phyloP scores from a whole-genome alignment of 2,113 vertebrate genomes.

The Arenaria interpres region DNA sequence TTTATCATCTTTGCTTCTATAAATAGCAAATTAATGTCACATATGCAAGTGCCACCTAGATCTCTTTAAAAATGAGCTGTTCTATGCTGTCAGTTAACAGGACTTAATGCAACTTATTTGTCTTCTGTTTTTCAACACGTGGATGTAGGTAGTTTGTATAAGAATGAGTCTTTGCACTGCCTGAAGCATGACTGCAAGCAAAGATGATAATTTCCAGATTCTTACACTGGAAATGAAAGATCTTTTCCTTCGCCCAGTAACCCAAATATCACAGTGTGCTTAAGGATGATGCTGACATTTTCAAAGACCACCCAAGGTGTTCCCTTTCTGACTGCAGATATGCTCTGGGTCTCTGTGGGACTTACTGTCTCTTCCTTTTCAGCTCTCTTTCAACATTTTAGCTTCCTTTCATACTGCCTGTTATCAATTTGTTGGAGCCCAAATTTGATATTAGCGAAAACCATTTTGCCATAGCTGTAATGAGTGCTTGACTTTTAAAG shows the following conservation, averaged over 20 bases:
- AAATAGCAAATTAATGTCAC: not conserved
- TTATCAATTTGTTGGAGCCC: constrained; percentile 55
- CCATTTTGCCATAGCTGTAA: constrained; percentile 66
- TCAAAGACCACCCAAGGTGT: constrained; percentile 72
- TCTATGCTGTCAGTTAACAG: not conserved
- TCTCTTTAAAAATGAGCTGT: not conserved
- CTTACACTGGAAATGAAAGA: constrained; percentile 32
- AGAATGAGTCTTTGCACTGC: not conserved
- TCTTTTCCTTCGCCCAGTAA: constrained; percentile 43
- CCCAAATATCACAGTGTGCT: constrained; percentile 74
- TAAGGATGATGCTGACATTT: constrained; percentile 76
- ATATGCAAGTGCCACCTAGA: not conserved
- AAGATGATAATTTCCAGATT: constrained; percentile 27
- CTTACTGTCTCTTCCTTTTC: constrained; percentile 24
- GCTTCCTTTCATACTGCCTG: constrained; percentile 63
- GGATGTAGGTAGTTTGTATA: not conserved
- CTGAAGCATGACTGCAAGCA: not conserved
- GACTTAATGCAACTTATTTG: not conserved
- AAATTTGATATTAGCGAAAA: constrained; percentile 67
- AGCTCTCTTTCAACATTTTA: not conserved
- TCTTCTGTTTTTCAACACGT: not conserved
- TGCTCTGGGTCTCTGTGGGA: constrained; percentile 47
- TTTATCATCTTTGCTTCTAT: not conserved
- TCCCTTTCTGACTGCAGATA: constrained; percentile 64
- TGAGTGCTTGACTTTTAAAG: constrained; percentile 75